These are phyloP conservation scores for Tauraco erythrolophus DNA, from an alignment of 2,113 vertebrate genomes.

Conservation along the genomic window DNA sequence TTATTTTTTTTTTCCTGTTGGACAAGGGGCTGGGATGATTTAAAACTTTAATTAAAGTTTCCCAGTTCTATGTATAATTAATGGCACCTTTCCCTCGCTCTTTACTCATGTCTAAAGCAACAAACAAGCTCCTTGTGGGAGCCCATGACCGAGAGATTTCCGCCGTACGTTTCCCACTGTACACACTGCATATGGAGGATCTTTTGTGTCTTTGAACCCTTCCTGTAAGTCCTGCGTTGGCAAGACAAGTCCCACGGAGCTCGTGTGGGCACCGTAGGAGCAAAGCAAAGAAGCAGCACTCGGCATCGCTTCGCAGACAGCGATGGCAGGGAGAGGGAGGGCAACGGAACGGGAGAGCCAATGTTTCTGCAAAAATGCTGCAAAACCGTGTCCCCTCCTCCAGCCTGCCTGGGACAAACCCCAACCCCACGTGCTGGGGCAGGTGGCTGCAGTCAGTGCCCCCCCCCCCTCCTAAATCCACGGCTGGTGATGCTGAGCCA, in stretches of 20 bases:
- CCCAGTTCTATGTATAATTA: background rate
- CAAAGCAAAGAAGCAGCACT: background rate
- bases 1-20: background rate
- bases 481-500: fast-evolving
- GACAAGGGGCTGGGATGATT: background rate
- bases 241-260: too few relatives aligned
- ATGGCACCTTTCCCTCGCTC: background rate
- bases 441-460: background rate
- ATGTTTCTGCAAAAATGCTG: background rate
- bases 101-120: background rate
- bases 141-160: background rate
- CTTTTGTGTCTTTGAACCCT: background rate
- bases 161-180: fast-evolving
- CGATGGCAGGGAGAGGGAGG: background rate
- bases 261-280: fast-evolving
- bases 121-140: background rate
- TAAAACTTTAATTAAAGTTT: background rate
- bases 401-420: too few relatives aligned
- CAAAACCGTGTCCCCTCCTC: background rate
- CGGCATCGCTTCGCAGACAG: fast-evolving
- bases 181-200: fast-evolving
- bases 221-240: background rate
- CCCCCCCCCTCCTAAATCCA: fast-evolving
- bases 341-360: background rate
- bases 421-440: fast-evolving